Percentiles rank a stretch among this genome's conserved stretches.
These are phyloP conservation scores for Eulemur rubriventer DNA, from an alignment of 2,797 vertebrate genomes.

Conservation along the genomic window DNA sequence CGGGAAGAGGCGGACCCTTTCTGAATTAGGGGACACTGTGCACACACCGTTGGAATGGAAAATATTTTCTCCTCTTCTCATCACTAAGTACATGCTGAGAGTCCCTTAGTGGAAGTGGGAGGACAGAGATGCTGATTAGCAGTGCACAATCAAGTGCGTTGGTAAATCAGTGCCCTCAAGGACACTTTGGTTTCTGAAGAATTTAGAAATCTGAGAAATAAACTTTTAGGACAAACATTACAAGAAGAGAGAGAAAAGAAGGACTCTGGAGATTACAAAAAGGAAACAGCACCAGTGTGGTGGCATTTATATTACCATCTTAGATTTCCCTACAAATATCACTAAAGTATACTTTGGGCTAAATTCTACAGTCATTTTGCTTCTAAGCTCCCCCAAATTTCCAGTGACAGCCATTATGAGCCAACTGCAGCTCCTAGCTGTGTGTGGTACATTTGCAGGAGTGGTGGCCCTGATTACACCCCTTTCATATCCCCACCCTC, in stretches of 20 bases:
- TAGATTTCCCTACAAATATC: neutral
- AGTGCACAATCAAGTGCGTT: neutral
- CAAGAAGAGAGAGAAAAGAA: neutral
- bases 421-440: neutral
- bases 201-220: neutral
- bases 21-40: neutral
- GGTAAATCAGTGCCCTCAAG: neutral
- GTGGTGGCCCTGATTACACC: rapidly evolving
- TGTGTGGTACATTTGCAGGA: neutral
- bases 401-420: neutral
- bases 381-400: neutral
- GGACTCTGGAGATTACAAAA: neutral
- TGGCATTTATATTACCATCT: neutral
- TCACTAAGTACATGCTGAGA: neutral
- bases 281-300: neutral
- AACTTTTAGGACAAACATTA: neutral
- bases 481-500: neutral
- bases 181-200: neutral
- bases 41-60: neutral
- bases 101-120: too few relatives aligned
- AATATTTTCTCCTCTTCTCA: neutral
- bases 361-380: neutral
- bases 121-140: neutral
- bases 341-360: neutral
- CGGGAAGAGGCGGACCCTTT: neutral